phyloP scores from a whole-genome alignment of 2,888 invertebrate genomes.

The Pammene aurita region DNA sequence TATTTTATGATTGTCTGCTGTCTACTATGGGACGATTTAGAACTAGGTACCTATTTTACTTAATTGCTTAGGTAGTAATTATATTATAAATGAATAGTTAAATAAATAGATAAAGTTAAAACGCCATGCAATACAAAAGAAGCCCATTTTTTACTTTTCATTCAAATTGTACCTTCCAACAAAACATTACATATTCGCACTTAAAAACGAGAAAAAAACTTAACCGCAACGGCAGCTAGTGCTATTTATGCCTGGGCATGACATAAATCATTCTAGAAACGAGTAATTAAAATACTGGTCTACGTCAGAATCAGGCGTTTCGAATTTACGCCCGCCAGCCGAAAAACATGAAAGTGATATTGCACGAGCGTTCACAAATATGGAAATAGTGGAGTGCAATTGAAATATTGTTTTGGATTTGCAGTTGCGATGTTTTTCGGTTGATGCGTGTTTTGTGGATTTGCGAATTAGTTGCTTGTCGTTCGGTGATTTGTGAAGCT shows the following conservation, averaged over 20 bases:
- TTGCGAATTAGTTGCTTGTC: conserved; percentile 38
- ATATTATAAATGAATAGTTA: too few species aligned
- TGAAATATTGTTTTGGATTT: conserved; percentile 49
- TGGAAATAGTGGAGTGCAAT: conserved; percentile 51
- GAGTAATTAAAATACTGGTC: conserved; percentile 82
- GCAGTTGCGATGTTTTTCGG: conserved; percentile 36
- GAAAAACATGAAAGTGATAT: conserved; percentile 61
- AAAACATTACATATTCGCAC: conserved; percentile 33
- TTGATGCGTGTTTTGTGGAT: conserved; percentile 41
- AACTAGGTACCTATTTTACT: too few species aligned
- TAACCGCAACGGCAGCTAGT: conserved; percentile 55
- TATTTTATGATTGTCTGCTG: too few species aligned
- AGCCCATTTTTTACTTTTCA: background rate
- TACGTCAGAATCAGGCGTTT: conserved; percentile 76
- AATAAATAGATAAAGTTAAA: too few species aligned
- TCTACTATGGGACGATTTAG: too few species aligned
- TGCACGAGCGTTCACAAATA: conserved; percentile 54
- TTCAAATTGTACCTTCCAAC: conserved; percentile 1
- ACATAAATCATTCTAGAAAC: conserved; percentile 80
- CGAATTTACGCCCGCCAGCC: conserved; percentile 64
- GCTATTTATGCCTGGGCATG: conserved; percentile 62
- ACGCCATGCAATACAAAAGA: background rate
- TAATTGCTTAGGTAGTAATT: too few species aligned
- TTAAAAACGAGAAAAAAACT: conserved; percentile 56
- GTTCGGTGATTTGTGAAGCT: conserved; percentile 27